phyloP scores from a whole-genome alignment of 2,888 invertebrate genomes.

The Pristionchus fissidentatus region DNA sequence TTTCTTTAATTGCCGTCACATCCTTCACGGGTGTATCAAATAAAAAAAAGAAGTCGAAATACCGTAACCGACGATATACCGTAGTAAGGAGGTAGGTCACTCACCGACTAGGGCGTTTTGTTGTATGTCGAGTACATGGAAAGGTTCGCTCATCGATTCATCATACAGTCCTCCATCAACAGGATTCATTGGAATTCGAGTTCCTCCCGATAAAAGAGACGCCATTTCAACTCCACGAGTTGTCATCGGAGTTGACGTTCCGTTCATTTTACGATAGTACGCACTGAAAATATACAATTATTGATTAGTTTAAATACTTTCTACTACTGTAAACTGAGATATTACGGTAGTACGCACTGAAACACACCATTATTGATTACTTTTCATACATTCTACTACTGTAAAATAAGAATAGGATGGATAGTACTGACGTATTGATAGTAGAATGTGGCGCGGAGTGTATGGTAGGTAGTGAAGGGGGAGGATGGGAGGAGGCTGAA shows the following conservation, averaged over 20 bases:
- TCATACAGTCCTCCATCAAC: slow-evolving; percentile 48
- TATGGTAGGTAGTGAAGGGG: slow-evolving; percentile 43
- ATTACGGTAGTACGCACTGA: slow-evolving; percentile 82
- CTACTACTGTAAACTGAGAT: not conserved
- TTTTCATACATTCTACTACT: not conserved
- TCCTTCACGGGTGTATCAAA: too few species aligned
- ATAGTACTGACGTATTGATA: slow-evolving; percentile 50
- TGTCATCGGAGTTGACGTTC: slow-evolving; percentile 76
- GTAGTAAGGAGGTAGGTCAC: not conserved
- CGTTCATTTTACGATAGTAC: slow-evolving; percentile 86
- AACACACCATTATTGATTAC: slow-evolving; percentile 48
- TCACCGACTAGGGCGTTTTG: not conserved
- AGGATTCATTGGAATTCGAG: slow-evolving; percentile 24
- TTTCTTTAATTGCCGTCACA: too few species aligned
- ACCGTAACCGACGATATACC: too few species aligned
- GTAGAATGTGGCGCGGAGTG: slow-evolving; percentile 55
- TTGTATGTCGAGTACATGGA: slow-evolving; percentile 68
- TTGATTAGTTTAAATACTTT: not conserved
- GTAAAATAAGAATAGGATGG: not conserved
- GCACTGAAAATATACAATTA: slow-evolving; percentile 59
- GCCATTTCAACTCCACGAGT: slow-evolving; percentile 73
- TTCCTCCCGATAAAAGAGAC: slow-evolving; percentile 80
- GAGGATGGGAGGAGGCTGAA: not conserved
- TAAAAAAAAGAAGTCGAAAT: too few species aligned
- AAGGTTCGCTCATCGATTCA: slow-evolving; percentile 64